These are phyloP conservation scores for Drosophila equinoxialis DNA, from an alignment of 1,140 invertebrate species.

Conservation along the genomic window DNA sequence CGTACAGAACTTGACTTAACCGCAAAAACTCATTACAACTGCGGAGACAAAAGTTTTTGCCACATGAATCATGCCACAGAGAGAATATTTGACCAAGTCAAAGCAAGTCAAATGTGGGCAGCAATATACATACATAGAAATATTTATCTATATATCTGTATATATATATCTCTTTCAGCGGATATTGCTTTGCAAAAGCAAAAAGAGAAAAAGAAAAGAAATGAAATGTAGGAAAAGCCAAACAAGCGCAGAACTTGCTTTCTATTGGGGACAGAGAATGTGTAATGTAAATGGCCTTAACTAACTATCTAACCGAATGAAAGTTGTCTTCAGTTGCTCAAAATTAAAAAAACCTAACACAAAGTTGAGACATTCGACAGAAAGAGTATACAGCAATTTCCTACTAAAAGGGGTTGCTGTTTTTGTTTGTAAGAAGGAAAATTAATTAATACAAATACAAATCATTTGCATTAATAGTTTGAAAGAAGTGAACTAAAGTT, in stretches of 20 bases:
- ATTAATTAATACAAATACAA: too few relatives aligned
- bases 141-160: conserved; percentile 10
- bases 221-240: conserved; percentile 33
- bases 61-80: conserved; percentile 60
- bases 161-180: conserved; percentile 28
- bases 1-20: conserved; percentile 46
- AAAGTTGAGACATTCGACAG: not conserved
- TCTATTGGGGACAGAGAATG: conserved; percentile 28
- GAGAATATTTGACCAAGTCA: conserved; percentile 28
- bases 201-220: conserved; percentile 26
- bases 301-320: conserved; percentile 29
- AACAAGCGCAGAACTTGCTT: conserved; percentile 44
- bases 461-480: too few relatives aligned
- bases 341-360: conserved; percentile 5
- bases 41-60: conserved; percentile 67
- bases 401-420: too few relatives aligned
- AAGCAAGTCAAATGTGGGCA: conserved; percentile 21
- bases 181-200: conserved; percentile 43
- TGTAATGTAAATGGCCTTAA: conserved; percentile 16
- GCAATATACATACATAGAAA: conserved; percentile 10
- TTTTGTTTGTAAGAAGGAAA: too few relatives aligned
- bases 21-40: conserved; percentile 74
- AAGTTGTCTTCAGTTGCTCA: conserved; percentile 39
- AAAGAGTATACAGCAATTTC: not conserved
- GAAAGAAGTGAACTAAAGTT: too few relatives aligned